phyloP scores from a whole-genome alignment of 2,113 vertebrate genomes.

The Chiloscyllium plagiosum region DNA sequence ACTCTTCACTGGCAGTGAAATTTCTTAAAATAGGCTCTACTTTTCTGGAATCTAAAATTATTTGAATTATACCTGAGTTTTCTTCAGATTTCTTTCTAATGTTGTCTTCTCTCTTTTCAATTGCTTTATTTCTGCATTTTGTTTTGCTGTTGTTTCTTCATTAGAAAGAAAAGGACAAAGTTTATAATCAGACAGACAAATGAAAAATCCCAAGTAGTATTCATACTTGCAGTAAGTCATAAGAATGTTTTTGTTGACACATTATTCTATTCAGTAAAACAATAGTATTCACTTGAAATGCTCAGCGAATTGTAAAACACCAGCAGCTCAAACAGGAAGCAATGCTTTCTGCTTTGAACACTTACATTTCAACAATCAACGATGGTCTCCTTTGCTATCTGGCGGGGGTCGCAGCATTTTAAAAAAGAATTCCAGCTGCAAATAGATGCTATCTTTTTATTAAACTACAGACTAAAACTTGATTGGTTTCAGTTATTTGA shows the following conservation, averaged over 20 bases:
- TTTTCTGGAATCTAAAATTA: constrained; percentile 38
- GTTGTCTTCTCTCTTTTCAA: constrained; percentile 70
- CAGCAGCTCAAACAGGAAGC: background rate
- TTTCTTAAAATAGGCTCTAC: background rate
- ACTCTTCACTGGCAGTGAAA: background rate
- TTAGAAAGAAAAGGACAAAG: constrained; percentile 40
- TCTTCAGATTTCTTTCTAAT: constrained; percentile 65
- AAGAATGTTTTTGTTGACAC: background rate
- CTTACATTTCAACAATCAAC: background rate
- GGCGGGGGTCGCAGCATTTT: background rate
- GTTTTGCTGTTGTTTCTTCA: constrained; percentile 69
- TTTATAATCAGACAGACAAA: background rate
- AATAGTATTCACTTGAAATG: background rate
- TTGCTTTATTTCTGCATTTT: constrained; percentile 63
- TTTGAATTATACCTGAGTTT: constrained; percentile 66
- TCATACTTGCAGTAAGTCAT: background rate
- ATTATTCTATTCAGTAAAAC: background rate
- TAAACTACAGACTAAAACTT: background rate
- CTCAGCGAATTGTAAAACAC: background rate
- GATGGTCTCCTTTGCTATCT: background rate
- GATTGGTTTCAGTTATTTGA: background rate
- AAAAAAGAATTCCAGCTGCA: background rate
- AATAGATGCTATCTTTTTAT: background rate
- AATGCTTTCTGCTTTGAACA: background rate
- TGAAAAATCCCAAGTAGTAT: background rate